Evolutionary conservation across 2,888 invertebrate genomes (phyloP).

Genomic region (Cynaeus angustus): DNA sequence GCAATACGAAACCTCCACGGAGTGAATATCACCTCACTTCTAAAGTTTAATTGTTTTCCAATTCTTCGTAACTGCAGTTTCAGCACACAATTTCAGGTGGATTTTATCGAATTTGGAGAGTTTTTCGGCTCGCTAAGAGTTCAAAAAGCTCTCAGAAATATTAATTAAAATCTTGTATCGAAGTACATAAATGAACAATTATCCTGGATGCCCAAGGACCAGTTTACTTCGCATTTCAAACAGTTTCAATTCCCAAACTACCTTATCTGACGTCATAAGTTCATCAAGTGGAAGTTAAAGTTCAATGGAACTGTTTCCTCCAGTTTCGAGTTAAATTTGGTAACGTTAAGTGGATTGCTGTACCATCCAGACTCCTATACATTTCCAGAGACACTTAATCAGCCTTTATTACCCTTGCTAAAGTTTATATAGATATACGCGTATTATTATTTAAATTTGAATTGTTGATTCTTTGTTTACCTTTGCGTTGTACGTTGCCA

Average conservation of each 20-base stretch:
- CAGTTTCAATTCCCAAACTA: constrained; percentile 28
- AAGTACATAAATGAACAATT: background rate
- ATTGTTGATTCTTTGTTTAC: constrained; percentile 25
- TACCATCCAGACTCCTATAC: constrained; percentile 2
- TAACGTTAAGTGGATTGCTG: constrained; percentile 30
- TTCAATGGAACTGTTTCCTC: constrained; percentile 37
- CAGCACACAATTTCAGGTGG: constrained; percentile 2
- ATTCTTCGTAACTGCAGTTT: constrained; percentile 29
- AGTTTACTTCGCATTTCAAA: constrained; percentile 19
- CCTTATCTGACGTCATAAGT: constrained; percentile 36
- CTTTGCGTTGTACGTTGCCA: constrained; percentile 4
- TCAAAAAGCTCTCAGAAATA: no score
- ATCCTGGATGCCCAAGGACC: constrained; percentile 1
- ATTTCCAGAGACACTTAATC: constrained; percentile 14
- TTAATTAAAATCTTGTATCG: constrained; percentile 1
- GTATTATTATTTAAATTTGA: constrained; percentile 3
- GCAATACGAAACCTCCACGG: constrained; percentile 32
- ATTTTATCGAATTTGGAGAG: background rate
- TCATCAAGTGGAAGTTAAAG: constrained; percentile 40
- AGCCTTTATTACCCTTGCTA: background rate
- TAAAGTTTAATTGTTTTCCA: constrained; percentile 48
- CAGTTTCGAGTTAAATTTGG: constrained; percentile 25
- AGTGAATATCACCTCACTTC: constrained; percentile 37
- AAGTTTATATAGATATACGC: no score
- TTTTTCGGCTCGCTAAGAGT: background rate